Percentiles rank a stretch among this genome's conserved stretches.
phyloP scores from a whole-genome alignment of 2,113 vertebrate genomes.

The Notothenia coriiceps region DNA sequence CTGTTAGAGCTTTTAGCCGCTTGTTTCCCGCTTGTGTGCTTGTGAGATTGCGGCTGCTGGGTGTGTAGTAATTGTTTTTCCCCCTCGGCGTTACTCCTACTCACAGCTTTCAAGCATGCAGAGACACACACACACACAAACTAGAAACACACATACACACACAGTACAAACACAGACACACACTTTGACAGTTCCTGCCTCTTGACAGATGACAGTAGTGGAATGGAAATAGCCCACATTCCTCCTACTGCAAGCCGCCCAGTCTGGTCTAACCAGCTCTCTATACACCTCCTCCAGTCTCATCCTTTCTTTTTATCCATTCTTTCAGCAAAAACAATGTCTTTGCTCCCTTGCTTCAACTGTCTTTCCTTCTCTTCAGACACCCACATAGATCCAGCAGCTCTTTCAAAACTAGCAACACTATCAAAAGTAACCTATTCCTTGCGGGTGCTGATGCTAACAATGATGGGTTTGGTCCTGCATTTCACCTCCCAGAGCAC shows the following conservation, averaged over 20 bases:
- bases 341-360: not conserved
- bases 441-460: not conserved
- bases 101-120: conserved; percentile 48
- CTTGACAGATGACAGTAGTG: conserved; percentile 69
- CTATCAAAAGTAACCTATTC: not conserved
- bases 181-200: conserved; percentile 58
- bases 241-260: conserved; percentile 50
- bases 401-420: not conserved
- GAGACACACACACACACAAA: conserved; percentile 6
- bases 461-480: conserved; percentile 1
- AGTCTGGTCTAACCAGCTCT: conserved; percentile 69
- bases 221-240: conserved; percentile 75
- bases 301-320: conserved; percentile 6
- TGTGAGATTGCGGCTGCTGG: conserved; percentile 44
- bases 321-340: no score
- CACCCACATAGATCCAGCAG: not conserved
- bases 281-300: conserved; percentile 5
- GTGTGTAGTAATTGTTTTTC: conserved; percentile 63
- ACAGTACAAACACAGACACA: not conserved
- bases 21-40: conserved; percentile 19
- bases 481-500: not conserved
- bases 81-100: conserved; percentile 57
- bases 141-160: conserved; percentile 25
- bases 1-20: conserved; percentile 39
- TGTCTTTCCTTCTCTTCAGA: not conserved